Conservation (phyloP, 1,140 invertebrate genomes). For the Platorchestia sp. region DNA sequence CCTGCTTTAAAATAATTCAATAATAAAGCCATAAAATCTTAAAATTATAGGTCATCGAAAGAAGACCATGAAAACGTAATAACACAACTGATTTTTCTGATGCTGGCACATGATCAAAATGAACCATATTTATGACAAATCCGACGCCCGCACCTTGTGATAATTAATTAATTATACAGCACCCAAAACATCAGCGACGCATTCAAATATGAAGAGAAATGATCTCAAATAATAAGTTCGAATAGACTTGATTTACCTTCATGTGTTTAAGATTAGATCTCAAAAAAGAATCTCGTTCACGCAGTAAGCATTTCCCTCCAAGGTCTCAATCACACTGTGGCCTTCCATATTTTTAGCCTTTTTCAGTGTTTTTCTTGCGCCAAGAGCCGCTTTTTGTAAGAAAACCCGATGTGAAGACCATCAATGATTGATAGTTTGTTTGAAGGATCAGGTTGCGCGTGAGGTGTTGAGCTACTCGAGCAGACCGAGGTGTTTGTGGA, state of each 20-base stretch:
- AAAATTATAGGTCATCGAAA: too few species aligned
- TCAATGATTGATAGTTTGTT: constrained; percentile 10
- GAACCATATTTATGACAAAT: too few species aligned
- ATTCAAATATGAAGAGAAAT: not conserved
- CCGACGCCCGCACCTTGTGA: too few species aligned
- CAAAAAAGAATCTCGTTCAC: not conserved
- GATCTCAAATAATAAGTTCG: not conserved
- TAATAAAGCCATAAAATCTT: too few species aligned
- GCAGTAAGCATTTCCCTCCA: too few species aligned
- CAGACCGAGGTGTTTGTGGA: not conserved
- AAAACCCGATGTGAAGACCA: not conserved
- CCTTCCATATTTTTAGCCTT: not conserved
- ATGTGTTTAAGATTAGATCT: not conserved
- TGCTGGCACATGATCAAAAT: too few species aligned
- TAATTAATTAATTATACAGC: too few species aligned
- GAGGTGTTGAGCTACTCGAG: not conserved
- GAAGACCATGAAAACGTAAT: too few species aligned
- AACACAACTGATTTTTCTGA: too few species aligned
- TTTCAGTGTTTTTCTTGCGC: not conserved
- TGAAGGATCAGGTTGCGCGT: not conserved
- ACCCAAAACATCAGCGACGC: not conserved
- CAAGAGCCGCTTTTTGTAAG: not conserved
- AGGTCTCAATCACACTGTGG: too few species aligned
- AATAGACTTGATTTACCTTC: not conserved
- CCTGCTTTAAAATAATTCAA: too few species aligned